Percentiles rank a stretch among this genome's conserved stretches.
phyloP scores from a whole-genome alignment of 2,797 vertebrate species.

The Halcyon badia region DNA sequence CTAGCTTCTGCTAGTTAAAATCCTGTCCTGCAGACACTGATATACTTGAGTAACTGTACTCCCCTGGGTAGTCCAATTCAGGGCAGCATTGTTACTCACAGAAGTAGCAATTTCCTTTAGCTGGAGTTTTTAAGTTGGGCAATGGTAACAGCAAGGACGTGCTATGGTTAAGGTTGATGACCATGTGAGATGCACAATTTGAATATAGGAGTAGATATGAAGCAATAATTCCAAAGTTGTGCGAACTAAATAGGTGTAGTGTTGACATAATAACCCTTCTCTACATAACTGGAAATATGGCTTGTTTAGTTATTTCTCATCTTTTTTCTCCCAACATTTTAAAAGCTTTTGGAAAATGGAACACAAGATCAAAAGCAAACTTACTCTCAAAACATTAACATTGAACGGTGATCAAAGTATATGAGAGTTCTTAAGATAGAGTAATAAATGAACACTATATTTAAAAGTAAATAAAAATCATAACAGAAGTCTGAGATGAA shows the following conservation, averaged over 20 bases:
- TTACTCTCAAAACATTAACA: not conserved
- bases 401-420: not conserved
- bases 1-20: not conserved
- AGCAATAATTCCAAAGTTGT: not conserved
- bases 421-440: not conserved
- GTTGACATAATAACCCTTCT: not conserved
- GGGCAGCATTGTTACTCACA: not conserved
- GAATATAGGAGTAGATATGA: not conserved
- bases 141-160: not conserved
- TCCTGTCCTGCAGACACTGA: not conserved
- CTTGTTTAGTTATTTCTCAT: not conserved
- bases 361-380: not conserved
- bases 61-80: not conserved
- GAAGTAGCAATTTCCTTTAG: not conserved
- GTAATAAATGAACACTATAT: constrained; percentile 13
- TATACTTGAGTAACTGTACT: not conserved
- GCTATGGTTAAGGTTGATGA: not conserved
- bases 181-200: not conserved
- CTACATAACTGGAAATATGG: not conserved
- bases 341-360: not conserved
- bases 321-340: not conserved
- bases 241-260: not conserved
- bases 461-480: constrained; percentile 27
- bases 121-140: not conserved
- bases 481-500: not conserved